Conservation (phyloP, 2,797 vertebrate species). For the Thaleichthys pacificus region DNA sequence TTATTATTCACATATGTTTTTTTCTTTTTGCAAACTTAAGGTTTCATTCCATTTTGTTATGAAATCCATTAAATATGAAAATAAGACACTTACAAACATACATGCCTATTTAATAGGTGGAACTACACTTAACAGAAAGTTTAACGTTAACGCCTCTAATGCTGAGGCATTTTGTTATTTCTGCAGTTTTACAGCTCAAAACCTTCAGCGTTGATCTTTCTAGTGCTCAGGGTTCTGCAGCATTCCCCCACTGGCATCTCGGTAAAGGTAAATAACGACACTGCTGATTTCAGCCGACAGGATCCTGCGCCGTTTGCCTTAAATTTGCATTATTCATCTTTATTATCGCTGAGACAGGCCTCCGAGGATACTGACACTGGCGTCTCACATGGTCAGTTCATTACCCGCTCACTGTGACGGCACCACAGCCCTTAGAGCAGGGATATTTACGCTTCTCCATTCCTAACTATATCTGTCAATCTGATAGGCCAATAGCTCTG, state of each 20-base stretch:
- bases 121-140: too few relatives aligned
- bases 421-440: constrained; percentile 20
- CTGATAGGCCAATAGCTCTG: constrained; percentile 34
- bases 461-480: constrained; percentile 8
- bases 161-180: constrained; percentile 47
- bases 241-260: constrained; percentile 37
- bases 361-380: constrained; percentile 48
- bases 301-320: constrained; percentile 36
- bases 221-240: constrained; percentile 28
- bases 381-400: constrained; percentile 54
- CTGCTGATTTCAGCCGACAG: constrained; percentile 57
- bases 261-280: constrained; percentile 68
- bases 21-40: too few relatives aligned
- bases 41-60: too few relatives aligned
- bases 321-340: constrained; percentile 71
- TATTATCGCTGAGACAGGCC: constrained; percentile 58
- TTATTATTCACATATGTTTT: too few relatives aligned
- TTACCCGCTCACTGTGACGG: constrained; percentile 31
- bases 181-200: constrained; percentile 31
- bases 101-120: too few relatives aligned
- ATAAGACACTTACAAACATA: too few relatives aligned
- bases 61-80: too few relatives aligned
- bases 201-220: constrained; percentile 39
- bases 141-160: too few relatives aligned
- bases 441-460: constrained; percentile 11